These are phyloP conservation scores for Limonius californicus DNA, from an alignment of 1,140 invertebrate species.

Conservation along the genomic window DNA sequence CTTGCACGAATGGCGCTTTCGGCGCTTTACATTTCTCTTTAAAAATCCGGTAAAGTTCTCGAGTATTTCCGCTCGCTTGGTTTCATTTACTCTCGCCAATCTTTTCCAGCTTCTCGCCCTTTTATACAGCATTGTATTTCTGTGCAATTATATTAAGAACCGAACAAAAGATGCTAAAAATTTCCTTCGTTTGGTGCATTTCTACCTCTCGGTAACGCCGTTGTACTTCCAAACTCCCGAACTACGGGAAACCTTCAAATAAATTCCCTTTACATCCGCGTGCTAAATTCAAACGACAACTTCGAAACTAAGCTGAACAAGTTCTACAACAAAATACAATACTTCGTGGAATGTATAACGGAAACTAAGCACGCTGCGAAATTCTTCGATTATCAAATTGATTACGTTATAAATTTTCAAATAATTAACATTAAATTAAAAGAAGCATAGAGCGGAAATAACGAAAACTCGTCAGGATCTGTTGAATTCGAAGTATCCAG, in stretches of 20 bases:
- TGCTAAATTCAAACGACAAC: neutral
- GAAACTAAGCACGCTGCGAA: too few species aligned
- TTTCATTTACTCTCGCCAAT: slow-evolving; percentile 24
- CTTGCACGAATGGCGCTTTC: slow-evolving; percentile 8
- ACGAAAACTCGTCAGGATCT: too few species aligned
- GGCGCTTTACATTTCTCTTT: slow-evolving; percentile 21
- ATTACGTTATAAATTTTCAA: too few species aligned
- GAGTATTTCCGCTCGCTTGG: slow-evolving; percentile 24
- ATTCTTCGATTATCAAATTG: too few species aligned
- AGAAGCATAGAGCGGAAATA: too few species aligned
- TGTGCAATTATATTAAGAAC: slow-evolving; percentile 19
- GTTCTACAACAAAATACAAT: neutral
- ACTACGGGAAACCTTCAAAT: neutral
- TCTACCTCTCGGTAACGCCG: neutral
- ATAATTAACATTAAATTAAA: too few species aligned
- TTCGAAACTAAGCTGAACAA: neutral
- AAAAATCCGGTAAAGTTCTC: slow-evolving; percentile 24
- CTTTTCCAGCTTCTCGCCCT: slow-evolving; percentile 25
- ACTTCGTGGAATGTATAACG: neutral
- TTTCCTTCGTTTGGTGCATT: neutral
- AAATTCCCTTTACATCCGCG: neutral
- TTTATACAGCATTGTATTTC: slow-evolving; percentile 25
- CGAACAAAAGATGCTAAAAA: slow-evolving; percentile 16
- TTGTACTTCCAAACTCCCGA: neutral
- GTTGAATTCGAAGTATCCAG: too few species aligned